Conservation (phyloP, 2,888 invertebrate genomes). For the Ophion costatus region DNA sequence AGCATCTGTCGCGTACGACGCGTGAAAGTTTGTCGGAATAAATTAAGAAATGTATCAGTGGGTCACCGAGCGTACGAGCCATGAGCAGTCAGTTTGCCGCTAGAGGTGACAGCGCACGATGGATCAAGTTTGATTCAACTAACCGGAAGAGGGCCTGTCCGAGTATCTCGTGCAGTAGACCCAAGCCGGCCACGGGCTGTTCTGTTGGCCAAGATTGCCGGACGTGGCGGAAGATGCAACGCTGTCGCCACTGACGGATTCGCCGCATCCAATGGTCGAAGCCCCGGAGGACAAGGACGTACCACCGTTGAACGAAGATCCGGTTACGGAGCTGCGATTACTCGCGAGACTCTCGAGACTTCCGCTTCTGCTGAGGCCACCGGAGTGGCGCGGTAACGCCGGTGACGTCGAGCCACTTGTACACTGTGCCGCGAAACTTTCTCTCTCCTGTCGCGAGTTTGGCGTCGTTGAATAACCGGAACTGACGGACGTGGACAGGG, state of each 20-base stretch:
- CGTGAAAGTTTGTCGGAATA: background rate
- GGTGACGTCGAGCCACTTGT: constrained; percentile 76
- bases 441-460: constrained; percentile 50
- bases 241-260: constrained; percentile 78
- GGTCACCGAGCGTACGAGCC: background rate
- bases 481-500: constrained; percentile 62
- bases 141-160: constrained; percentile 87
- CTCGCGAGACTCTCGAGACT: constrained; percentile 82
- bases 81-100: background rate
- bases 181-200: constrained; percentile 96
- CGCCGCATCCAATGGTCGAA: constrained; percentile 73
- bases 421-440: constrained; percentile 53
- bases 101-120: too few species aligned
- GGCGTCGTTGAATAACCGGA: constrained; percentile 25
- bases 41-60: background rate
- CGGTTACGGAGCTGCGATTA: constrained; percentile 80
- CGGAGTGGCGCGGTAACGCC: constrained; percentile 72
- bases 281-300: constrained; percentile 78
- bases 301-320: constrained; percentile 79
- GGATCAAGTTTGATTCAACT: constrained; percentile 29
- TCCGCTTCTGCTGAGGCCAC: constrained; percentile 79
- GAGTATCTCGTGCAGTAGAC: constrained; percentile 99
- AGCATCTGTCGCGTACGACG: background rate
- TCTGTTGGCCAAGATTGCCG: constrained; percentile 69
- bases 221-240: constrained; percentile 72